Evolutionary conservation across 1,140 invertebrate genomes (phyloP), one percentile per base, ranked within the genome.

Genomic region (Atta texana): DNA sequence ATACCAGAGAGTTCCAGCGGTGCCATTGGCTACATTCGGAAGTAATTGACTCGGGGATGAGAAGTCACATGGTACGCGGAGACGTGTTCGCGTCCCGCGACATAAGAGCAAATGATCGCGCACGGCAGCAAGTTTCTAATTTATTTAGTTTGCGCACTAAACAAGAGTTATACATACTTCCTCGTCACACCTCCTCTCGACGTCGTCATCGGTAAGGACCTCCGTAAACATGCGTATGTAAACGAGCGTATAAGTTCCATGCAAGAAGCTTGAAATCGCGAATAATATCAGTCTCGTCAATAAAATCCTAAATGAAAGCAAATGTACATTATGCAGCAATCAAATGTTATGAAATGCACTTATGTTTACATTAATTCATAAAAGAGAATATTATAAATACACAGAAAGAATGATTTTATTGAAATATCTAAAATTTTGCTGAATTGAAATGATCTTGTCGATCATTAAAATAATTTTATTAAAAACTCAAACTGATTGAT

Each of bases 91-190:
- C 64, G 21, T 84, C 31, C 24, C 78, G 78, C 69, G 74, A 86
- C 89, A 90, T 90, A 89, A 82, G 89, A 31, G 74, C 82, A 71
- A 57, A 66, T 66, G 77, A 14, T 69, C 57, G 28, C 51, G 71
- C 86, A 64, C 69, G 55, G 63, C 63, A 49, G 81, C 75, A 44
- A 89, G 88, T 89, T 90, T 90, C 89, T 90, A 77, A 90, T 90
- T 90, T 87, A 90, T 90, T 90, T 90, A 90, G 71, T 76, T 28
- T 57, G 39, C n/a, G n/a, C 39, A 39, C 53, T 28, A 18, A 76
- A 68, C 28, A 86, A 81, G 69, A 89, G 34, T 69, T 89, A 81
- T 16, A 18, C 49, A 14, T 0, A 24, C 24, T 24, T 24, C 24
- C 24, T 44, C 31, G 6, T 82, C 68, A 21, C 55, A 34, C 39